Base-by-base conservation (phyloP, 2,888 invertebrate species). In the Microctonus brassicae region DNA sequence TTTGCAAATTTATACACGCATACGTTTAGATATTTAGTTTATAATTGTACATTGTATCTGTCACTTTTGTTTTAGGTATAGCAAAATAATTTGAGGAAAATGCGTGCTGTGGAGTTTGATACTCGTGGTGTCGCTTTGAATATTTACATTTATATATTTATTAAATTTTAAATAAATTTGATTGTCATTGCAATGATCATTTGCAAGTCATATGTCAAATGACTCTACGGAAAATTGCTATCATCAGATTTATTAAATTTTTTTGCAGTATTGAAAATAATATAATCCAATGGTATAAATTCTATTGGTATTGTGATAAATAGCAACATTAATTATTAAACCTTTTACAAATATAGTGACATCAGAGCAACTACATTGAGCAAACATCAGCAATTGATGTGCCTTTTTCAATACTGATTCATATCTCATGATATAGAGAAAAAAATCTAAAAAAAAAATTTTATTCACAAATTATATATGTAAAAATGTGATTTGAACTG, bases 31-130 rank as follows among this genome's bases (percentile, higher is more conserved):
- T 42, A 52, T 22, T 39, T 61, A 47, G n/a, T n/a, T 57, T 63
- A 55, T 22, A 57, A 20, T 29, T 33, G 39, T 57, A 53, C 34
- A 64, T 34, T 20, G 60, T n/a, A 17, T 42, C 39, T 70, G 6
- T 63, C 17, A 69, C 73, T 73, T 75, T 79, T 78, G 79, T 81
- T 83, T 81, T 83, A 83, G 83, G 82, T 83, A 79, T 82, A 83
- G 83, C 83, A 83, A 81, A 83, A 74, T 83, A 78, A 83, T 83
- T 80, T 83, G 83, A 83, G 79, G 82, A 80, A 77, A 78, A 79
- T 63, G 34, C 76, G 69, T 75, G 76, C 77, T 77, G 73, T 72
- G 73, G 72, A 76, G 69, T 75, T 72, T 73, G 60, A 79, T 76
- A 76, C 70, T 73, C 76, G 71, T 75, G 78, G 34, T 74, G 39